Evolutionary conservation across 2,888 invertebrate species (phyloP).

Genomic region (Helleia helle): DNA sequence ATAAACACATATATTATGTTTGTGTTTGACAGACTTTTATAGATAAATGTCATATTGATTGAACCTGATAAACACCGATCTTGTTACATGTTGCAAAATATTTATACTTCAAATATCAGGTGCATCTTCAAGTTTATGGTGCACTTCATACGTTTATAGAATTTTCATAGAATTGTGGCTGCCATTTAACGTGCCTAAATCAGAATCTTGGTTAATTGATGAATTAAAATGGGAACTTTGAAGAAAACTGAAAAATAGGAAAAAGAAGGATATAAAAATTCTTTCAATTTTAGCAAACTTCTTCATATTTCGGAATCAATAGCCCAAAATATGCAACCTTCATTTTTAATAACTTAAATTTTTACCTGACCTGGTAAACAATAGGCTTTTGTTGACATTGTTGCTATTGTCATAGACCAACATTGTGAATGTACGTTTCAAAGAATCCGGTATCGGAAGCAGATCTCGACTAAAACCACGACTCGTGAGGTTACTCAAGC

Average conservation of each 20-base stretch:
- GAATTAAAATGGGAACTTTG: too few relatives aligned
- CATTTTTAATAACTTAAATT: not conserved
- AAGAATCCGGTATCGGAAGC: slow-evolving; percentile 7
- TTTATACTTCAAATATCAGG: too few relatives aligned
- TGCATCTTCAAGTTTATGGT: too few relatives aligned
- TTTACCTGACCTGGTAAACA: slow-evolving; percentile 3
- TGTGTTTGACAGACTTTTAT: not conserved
- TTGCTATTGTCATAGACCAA: not conserved
- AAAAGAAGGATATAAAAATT: too few relatives aligned
- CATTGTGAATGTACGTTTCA: not conserved
- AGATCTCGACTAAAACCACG: slow-evolving; percentile 13
- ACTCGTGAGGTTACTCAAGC: slow-evolving; percentile 14
- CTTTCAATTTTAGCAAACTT: too few relatives aligned
- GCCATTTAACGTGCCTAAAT: too few relatives aligned
- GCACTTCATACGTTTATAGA: too few relatives aligned
- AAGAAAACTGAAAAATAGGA: too few relatives aligned
- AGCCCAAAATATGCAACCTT: too few relatives aligned
- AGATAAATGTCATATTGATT: slow-evolving; percentile 7
- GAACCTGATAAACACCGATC: not conserved
- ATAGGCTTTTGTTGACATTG: not conserved
- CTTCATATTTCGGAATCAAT: too few relatives aligned
- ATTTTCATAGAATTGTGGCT: too few relatives aligned
- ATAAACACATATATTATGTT: not conserved
- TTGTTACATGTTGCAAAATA: not conserved
- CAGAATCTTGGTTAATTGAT: too few relatives aligned